A percentile compares a stretch with the other conserved stretches of the same genome.
These are phyloP conservation scores for Clarias macrocephalus DNA, from an alignment of 2,113 vertebrate species.

Conservation along the genomic window DNA sequence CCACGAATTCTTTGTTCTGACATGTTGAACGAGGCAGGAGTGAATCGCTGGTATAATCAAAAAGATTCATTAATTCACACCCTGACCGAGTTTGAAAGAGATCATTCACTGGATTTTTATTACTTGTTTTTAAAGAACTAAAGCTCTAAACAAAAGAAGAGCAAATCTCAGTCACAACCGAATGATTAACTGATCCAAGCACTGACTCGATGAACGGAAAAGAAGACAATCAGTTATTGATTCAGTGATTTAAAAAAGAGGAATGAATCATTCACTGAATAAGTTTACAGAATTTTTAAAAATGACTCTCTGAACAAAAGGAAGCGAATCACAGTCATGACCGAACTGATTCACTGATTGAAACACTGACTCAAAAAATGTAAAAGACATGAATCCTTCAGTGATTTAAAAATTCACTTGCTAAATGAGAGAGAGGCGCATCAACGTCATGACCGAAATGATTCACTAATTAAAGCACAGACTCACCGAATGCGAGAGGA, in stretches of 20 bases:
- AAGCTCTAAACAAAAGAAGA: no score
- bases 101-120: no score
- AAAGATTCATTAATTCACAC: neutral
- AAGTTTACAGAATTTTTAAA: no score
- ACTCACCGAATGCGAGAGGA: neutral
- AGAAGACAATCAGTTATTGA: neutral
- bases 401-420: neutral
- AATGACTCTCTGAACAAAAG: neutral
- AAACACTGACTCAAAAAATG: neutral
- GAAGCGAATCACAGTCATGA: neutral
- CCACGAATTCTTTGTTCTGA: neutral
- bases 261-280: no score
- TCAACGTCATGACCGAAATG: neutral
- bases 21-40: neutral
- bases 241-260: no score
- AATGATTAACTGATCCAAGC: neutral
- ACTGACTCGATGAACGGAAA: neutral
- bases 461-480: neutral
- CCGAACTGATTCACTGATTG: neutral
- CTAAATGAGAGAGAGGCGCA: neutral
- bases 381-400: neutral
- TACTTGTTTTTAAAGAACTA: neutral
- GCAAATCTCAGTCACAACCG: no score
- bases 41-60: neutral
- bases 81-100: neutral